phyloP scores from a whole-genome alignment of 2,888 invertebrate species.

The Drosophila macrospina region DNA sequence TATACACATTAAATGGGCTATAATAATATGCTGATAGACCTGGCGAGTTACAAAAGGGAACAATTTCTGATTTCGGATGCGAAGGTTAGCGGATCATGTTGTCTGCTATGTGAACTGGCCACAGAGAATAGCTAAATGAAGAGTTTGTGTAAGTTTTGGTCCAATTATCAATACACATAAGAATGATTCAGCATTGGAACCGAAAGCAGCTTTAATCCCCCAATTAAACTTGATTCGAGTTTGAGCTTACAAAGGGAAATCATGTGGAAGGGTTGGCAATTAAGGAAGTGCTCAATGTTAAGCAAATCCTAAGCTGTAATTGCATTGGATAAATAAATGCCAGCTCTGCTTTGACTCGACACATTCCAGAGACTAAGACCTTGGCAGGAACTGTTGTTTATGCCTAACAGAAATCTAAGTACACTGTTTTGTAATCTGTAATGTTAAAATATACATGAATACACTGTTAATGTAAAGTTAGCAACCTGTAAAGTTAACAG shows the following conservation, averaged over 20 bases:
- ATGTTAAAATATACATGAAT: too few species aligned
- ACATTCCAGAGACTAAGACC: neutral
- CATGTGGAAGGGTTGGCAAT: constrained; percentile 15
- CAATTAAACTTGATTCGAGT: constrained; percentile 31
- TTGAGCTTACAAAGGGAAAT: constrained; percentile 16
- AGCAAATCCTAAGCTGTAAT: constrained; percentile 3
- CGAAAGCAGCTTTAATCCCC: constrained; percentile 20
- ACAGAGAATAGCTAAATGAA: constrained; percentile 9
- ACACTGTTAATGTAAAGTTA: neutral
- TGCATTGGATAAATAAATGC: neutral
- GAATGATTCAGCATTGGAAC: constrained; percentile 30
- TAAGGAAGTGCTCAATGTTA: constrained; percentile 40
- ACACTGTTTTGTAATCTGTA: too few species aligned
- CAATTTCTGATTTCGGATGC: constrained; percentile 19
- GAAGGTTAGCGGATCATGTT: constrained; percentile 38
- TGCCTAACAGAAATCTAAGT: neutral
- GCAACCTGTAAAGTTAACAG: too few species aligned
- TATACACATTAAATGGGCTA: constrained; percentile 38
- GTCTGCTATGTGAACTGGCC: constrained; percentile 21
- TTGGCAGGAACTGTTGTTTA: neutral
- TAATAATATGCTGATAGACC: constrained; percentile 49
- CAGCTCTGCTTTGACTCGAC: neutral
- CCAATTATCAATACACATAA: neutral
- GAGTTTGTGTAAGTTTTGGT: constrained; percentile 12
- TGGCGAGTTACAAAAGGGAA: constrained; percentile 21